Evolutionary conservation across 2,113 vertebrate genomes (phyloP), one percentile per base, ranked within the genome.

Genomic region (Upupa epops): DNA sequence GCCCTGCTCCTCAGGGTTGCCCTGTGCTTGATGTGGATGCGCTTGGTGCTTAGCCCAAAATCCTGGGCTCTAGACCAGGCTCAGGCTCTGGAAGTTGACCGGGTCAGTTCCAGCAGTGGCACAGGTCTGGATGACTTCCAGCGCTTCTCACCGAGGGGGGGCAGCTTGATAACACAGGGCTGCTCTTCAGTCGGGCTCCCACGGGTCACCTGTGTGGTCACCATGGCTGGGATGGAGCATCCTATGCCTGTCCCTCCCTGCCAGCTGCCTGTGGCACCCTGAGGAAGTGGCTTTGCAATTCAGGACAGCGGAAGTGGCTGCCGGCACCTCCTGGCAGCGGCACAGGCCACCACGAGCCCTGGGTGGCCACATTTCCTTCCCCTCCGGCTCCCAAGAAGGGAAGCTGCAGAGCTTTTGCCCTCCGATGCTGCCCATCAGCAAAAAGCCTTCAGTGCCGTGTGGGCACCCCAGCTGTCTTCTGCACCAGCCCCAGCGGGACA

Each of bases 11-110:
- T 31, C 52, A 1, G 20, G 8, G 24, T 36, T 73, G 29, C 40
- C 31, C 1, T 42, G n/a, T n/a, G 34, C 54, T 58, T 8, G 0
- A 3, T 1, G 11, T 8, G 54, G 32, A 10, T 1, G 0, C 8
- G 8, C 49, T 72, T 70, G 5, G 0, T 5, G 17, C 29, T 73
- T 42, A 45, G 17, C 28, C 64, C 52, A 8, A 51, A 74, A 19
- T 40, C 59, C 72, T 29, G 51, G 28, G 21, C 68, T 80, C 9
- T 37, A 16, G 31, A 21, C 25, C 4, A 15, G 36, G 37, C 73
- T 51, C 4, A 6, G 25, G 21, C 25, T 64, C 64, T 72, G n/a
- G 18, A 60, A 58, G 19, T 8, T 22, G 18, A 6, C 18, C 3
- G 56, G 54, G 74, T 82, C 90, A 84, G 88, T 80, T 14, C 18